These are phyloP conservation scores for Cheilosia soror DNA, from an alignment of 2,888 invertebrate genomes.

Conservation along the genomic window DNA sequence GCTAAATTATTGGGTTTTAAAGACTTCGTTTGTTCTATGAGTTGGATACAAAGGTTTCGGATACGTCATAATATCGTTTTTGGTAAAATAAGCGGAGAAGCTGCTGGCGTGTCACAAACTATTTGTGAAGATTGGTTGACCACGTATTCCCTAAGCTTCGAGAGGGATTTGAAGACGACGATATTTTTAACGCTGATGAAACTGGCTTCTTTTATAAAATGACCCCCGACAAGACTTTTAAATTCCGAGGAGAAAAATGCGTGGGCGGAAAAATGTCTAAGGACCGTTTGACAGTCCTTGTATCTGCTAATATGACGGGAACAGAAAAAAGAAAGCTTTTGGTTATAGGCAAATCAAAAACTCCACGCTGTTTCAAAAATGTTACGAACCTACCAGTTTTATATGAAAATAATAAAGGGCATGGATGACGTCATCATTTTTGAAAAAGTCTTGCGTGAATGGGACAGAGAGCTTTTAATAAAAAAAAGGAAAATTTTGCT, in stretches of 20 bases:
- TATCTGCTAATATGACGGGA: constrained; percentile 11
- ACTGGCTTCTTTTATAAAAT: constrained; percentile 77
- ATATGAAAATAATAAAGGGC: background rate
- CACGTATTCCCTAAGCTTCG: constrained; percentile 2
- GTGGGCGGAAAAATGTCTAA: constrained; percentile 25
- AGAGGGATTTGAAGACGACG: constrained; percentile 74
- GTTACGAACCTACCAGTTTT: constrained; percentile 13
- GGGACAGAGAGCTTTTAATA: background rate
- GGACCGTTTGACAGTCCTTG: constrained; percentile 12
- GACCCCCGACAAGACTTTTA: constrained; percentile 77
- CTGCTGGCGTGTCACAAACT: constrained; percentile 3
- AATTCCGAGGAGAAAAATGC: constrained; percentile 77
- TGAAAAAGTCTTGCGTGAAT: background rate
- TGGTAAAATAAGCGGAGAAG: constrained; percentile 9
- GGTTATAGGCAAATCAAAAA: constrained; percentile 9
- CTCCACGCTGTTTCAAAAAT: constrained; percentile 22
- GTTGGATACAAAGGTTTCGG: constrained; percentile 21
- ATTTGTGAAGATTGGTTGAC: constrained; percentile 1
- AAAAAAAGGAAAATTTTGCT: background rate
- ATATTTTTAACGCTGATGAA: constrained; percentile 78
- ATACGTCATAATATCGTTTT: background rate
- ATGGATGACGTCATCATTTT: background rate
- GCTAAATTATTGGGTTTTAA: constrained; percentile 1
- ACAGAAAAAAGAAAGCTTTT: constrained; percentile 15
- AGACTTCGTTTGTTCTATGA: constrained; percentile 19